phyloP scores from a whole-genome alignment of 2,888 invertebrate genomes.

The Myopa testacea region DNA sequence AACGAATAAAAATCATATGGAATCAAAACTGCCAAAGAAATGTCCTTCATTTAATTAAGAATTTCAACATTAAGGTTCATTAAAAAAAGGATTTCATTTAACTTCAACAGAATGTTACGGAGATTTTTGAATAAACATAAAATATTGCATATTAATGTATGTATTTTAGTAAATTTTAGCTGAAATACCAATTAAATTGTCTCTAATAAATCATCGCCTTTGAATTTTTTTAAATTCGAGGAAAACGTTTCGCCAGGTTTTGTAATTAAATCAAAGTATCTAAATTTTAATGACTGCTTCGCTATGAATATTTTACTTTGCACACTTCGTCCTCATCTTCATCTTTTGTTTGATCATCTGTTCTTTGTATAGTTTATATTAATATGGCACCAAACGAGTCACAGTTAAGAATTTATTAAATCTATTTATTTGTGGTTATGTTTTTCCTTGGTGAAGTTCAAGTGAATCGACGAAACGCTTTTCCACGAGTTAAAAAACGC shows the following conservation, averaged over 20 bases:
- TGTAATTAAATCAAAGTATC: neutral
- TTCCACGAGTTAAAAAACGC: neutral
- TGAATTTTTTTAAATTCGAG: too few species aligned
- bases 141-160: too few species aligned
- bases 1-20: neutral
- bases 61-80: too few species aligned
- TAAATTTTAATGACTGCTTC: neutral
- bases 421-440: neutral
- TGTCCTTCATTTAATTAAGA: too few species aligned
- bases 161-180: too few species aligned
- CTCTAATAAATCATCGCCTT: too few species aligned
- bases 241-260: slow-evolving; percentile 12
- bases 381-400: slow-evolving; percentile 45
- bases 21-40: too few species aligned
- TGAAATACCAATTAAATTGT: too few species aligned
- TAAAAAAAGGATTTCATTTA: too few species aligned
- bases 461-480: slow-evolving; percentile 8
- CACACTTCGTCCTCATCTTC: neutral
- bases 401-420: slow-evolving; percentile 33
- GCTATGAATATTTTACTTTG: slow-evolving; percentile 23
- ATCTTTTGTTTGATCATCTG: neutral
- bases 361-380: slow-evolving; percentile 25
- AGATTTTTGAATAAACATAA: too few species aligned
- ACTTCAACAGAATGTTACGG: too few species aligned
- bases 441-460: neutral